Evolutionary conservation across 2,113 vertebrate genomes (phyloP).

Genomic region (Leucoraja erinaceus): DNA sequence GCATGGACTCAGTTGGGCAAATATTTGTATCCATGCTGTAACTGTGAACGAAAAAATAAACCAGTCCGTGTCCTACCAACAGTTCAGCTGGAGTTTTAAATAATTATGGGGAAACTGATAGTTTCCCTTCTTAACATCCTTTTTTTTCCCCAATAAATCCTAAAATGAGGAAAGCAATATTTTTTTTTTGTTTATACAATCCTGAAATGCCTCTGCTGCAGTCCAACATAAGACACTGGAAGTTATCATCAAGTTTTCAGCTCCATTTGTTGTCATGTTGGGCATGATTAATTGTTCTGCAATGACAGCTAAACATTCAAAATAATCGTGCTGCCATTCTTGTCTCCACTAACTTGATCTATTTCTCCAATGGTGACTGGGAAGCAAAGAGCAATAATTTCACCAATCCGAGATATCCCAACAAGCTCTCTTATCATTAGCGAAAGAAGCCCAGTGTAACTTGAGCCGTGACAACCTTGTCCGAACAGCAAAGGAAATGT

Average conservation of each 20-base stretch:
- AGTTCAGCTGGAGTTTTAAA: no score
- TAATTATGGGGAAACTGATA: no score
- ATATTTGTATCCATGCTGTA: no score
- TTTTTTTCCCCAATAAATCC: no score
- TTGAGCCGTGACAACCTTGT: no score
- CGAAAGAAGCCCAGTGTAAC: no score
- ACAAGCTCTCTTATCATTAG: neutral
- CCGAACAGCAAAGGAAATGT: no score
- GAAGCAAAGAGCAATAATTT: neutral
- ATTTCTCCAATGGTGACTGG: neutral
- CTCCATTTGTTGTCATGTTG: neutral
- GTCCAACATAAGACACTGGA: neutral
- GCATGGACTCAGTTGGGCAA: no score
- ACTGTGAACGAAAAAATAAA: no score
- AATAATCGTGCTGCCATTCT: neutral
- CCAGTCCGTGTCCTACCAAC: no score
- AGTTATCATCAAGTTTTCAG: neutral
- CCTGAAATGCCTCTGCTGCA: neutral
- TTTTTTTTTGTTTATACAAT: neutral
- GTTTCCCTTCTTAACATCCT: no score
- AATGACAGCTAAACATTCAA: neutral
- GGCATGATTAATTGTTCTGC: neutral
- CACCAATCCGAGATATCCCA: neutral
- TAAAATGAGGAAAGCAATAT: neutral
- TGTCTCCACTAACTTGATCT: neutral